A percentile compares a stretch with the other conserved stretches of the same genome.
Evolutionary conservation across 2,113 vertebrate species (phyloP).

Genomic region (Abramis brama): DNA sequence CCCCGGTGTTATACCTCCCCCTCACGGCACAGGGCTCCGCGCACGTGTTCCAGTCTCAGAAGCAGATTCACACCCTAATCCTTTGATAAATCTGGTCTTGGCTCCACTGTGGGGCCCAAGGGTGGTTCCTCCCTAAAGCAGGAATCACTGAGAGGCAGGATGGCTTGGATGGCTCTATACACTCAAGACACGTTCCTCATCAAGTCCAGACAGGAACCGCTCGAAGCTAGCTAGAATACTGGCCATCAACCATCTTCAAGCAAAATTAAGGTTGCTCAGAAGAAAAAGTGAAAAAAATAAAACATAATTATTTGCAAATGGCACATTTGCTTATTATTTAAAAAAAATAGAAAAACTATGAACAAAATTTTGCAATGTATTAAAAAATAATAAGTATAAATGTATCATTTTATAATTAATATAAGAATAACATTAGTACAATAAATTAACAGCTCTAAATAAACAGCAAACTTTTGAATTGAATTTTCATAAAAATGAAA

Average conservation of each 20-base stretch:
- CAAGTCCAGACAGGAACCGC: not conserved
- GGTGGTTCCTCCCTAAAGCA: constrained; percentile 50
- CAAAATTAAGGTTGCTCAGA: no score
- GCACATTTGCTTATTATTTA: not conserved
- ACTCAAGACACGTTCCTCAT: not conserved
- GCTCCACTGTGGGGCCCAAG: constrained; percentile 51
- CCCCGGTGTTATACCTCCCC: constrained; percentile 29
- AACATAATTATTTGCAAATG: not conserved
- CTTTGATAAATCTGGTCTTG: constrained; percentile 68
- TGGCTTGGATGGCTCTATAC: not conserved
- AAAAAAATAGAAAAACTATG: not conserved
- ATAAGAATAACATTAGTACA: not conserved
- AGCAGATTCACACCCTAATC: constrained; percentile 71
- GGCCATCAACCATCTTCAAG: not conserved
- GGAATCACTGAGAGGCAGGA: constrained; percentile 38
- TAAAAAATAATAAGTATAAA: not conserved
- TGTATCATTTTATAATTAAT: not conserved
- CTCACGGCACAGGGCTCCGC: not conserved
- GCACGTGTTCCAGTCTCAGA: constrained; percentile 57
- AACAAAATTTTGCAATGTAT: not conserved
- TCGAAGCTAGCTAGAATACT: not conserved
- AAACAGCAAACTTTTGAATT: no score
- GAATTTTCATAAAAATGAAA: not conserved
- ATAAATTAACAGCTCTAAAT: not conserved
- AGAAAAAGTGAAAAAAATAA: not conserved